Conservation (phyloP, 1,140 invertebrate species). For the Cydia amplana region DNA sequence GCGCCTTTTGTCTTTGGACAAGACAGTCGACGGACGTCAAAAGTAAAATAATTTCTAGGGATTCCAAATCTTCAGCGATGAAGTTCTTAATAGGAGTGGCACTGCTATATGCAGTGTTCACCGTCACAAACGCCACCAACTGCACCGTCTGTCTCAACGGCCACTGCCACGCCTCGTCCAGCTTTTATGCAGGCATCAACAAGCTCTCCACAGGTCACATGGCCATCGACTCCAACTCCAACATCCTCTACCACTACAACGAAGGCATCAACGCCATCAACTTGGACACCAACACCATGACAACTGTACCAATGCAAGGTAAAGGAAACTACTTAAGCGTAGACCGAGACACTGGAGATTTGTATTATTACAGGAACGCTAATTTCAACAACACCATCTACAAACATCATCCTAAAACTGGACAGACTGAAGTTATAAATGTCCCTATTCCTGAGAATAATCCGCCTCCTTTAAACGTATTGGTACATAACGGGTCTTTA, state of each 20-base stretch:
- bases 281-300: neutral
- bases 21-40: neutral
- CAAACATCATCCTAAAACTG: neutral
- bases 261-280: neutral
- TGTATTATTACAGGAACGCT: neutral
- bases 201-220: neutral
- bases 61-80: neutral
- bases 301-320: neutral
- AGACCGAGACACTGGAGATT: neutral
- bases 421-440: neutral
- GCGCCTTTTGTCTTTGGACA: neutral
- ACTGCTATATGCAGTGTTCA: neutral
- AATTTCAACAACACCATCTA: conserved; percentile 9
- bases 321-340: conserved; percentile 1
- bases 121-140: neutral
- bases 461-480: neutral
- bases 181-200: neutral
- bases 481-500: neutral
- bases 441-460: neutral
- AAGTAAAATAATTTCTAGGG: neutral
- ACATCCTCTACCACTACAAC: neutral
- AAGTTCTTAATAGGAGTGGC: neutral
- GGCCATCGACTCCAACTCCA: neutral
- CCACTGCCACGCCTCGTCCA: neutral
- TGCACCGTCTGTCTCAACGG: conserved; percentile 5